phyloP scores from a whole-genome alignment of 2,888 invertebrate species.

The Sminthurides aquaticus region DNA sequence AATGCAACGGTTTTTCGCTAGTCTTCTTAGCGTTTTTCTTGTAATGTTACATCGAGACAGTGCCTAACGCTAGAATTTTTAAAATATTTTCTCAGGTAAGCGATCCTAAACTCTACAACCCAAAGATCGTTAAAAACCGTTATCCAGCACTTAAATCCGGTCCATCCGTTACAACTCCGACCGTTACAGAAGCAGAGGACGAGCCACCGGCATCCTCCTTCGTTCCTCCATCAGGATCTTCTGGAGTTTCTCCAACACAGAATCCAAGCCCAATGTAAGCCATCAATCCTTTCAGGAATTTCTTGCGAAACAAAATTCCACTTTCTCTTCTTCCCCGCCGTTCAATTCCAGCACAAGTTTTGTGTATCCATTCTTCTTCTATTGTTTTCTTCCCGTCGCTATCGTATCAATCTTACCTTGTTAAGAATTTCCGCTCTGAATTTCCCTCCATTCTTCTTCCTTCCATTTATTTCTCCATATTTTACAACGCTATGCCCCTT shows the following conservation, averaged over 20 bases:
- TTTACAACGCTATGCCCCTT: too few species aligned
- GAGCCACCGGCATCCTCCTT: not conserved
- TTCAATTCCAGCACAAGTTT: too few species aligned
- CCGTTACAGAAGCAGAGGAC: not conserved
- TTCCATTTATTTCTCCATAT: not conserved
- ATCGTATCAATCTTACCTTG: not conserved
- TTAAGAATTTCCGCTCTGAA: too few species aligned
- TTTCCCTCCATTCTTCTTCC: too few species aligned
- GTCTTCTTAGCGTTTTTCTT: too few species aligned
- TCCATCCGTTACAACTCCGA: conserved; percentile 17
- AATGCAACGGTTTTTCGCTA: too few species aligned
- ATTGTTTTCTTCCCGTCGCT: too few species aligned
- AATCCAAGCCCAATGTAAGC: conserved; percentile 21
- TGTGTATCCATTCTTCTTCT: too few species aligned
- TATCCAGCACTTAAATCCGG: conserved; percentile 29
- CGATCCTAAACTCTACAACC: conserved; percentile 93
- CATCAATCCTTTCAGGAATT: not conserved
- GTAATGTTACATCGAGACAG: too few species aligned
- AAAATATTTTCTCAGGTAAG: conserved; percentile 50
- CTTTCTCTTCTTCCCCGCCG: too few species aligned
- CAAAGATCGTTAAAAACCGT: conserved; percentile 59
- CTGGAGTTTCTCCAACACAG: conserved; percentile 2
- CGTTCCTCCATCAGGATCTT: not conserved
- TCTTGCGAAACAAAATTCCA: too few species aligned
- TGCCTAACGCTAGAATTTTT: not conserved